phyloP scores from a whole-genome alignment of 1,140 invertebrate species.

The Platyura marginata region DNA sequence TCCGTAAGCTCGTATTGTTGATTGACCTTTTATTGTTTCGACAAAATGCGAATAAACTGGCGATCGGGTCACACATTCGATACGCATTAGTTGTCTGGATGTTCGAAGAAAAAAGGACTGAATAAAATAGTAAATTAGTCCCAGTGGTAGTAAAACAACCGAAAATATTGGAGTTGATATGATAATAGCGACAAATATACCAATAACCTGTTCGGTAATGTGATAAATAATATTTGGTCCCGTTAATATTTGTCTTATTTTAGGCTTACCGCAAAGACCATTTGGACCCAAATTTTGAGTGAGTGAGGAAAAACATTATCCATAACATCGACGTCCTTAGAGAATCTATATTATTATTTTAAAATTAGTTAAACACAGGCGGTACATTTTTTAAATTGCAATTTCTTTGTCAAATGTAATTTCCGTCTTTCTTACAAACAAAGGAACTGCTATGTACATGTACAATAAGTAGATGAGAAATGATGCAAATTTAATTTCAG shows the following conservation, averaged over 20 bases:
- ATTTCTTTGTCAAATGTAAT: no score
- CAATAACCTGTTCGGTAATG: conserved; percentile 74
- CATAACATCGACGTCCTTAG: conserved; percentile 64
- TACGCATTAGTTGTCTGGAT: conserved; percentile 82
- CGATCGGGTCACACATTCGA: conserved; percentile 50
- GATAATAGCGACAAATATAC: conserved; percentile 78
- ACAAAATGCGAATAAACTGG: conserved; percentile 52
- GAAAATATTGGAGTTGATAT: conserved; percentile 77
- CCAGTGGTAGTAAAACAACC: conserved; percentile 65
- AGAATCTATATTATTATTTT: no score
- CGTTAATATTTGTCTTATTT: no score
- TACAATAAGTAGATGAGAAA: no score
- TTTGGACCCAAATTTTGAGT: conserved; percentile 13
- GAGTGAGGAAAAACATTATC: conserved; percentile 54
- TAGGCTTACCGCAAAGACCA: no score
- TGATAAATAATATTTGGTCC: no score
- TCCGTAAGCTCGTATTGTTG: not conserved
- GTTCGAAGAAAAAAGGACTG: conserved; percentile 89
- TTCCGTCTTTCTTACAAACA: no score
- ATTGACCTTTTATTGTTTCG: conserved; percentile 29
- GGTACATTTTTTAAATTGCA: no score
- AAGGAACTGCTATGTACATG: no score
- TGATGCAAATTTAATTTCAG: no score
- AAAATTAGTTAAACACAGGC: conserved; percentile 64
- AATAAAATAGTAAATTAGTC: conserved; percentile 73